These are phyloP conservation scores for Sylvietta virens DNA, from an alignment of 2,113 vertebrate genomes.

Conservation along the genomic window DNA sequence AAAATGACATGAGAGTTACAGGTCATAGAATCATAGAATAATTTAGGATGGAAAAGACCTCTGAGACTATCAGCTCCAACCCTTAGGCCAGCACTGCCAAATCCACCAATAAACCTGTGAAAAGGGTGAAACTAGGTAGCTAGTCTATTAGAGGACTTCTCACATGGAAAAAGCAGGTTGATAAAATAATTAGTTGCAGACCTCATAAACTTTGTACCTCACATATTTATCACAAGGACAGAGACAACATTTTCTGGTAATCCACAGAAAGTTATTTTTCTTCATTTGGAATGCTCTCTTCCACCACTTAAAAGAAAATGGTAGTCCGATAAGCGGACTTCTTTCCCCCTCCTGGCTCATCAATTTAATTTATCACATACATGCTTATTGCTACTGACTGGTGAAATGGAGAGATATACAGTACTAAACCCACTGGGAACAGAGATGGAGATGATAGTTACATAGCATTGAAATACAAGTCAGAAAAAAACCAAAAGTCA, in stretches of 20 bases:
- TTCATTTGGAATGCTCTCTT: background rate
- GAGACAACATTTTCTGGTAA: background rate
- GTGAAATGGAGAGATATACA: background rate
- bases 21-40: background rate
- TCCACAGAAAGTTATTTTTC: background rate
- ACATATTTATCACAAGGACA: background rate
- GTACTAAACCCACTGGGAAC: background rate
- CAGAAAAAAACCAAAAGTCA: background rate
- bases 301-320: background rate
- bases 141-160: background rate
- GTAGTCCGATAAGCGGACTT: background rate
- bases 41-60: background rate
- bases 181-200: background rate
- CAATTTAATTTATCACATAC: background rate
- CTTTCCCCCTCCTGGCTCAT: background rate
- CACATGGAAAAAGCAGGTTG: background rate
- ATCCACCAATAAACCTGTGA: background rate
- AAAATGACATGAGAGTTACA: background rate
- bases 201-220: background rate
- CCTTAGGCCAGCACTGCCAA: background rate
- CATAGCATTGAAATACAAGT: background rate
- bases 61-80: background rate
- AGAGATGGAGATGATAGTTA: background rate
- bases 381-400: background rate
- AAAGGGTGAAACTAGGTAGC: background rate